These are phyloP conservation scores for Ceratosolen solmsi DNA, from an alignment of 1,140 invertebrate species.

Conservation along the genomic window DNA sequence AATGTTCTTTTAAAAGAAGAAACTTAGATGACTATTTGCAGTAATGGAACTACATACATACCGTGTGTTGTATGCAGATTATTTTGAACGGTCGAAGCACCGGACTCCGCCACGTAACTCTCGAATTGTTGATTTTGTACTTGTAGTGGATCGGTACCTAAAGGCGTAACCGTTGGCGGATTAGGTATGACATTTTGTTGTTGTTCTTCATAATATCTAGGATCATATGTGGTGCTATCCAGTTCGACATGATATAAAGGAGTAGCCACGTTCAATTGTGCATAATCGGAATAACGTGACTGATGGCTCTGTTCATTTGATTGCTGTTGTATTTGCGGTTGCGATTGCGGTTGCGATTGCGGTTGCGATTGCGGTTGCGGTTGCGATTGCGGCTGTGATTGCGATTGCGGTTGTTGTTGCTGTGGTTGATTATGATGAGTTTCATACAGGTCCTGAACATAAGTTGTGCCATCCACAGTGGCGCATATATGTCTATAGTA, in stretches of 20 bases:
- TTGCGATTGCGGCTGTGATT: background rate
- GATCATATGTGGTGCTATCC: background rate
- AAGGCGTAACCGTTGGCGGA: background rate
- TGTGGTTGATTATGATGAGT: background rate
- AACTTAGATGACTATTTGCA: background rate
- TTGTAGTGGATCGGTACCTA: slow-evolving; percentile 16
- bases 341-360: background rate
- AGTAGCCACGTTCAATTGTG: slow-evolving; percentile 4
- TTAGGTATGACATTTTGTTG: background rate
- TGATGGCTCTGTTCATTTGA: background rate
- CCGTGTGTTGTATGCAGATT: slow-evolving; percentile 6
- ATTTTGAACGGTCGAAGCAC: background rate
- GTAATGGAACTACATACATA: background rate
- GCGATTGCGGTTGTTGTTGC: background rate
- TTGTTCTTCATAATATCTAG: slow-evolving; percentile 39
- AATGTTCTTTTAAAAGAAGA: too few species aligned
- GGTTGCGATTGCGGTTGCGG: background rate
- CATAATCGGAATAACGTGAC: slow-evolving; percentile 47
- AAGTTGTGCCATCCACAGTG: background rate
- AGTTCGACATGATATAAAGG: slow-evolving; percentile 44
- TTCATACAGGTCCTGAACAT: slow-evolving; percentile 11
- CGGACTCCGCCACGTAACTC: background rate
- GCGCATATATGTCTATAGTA: slow-evolving; percentile 24
- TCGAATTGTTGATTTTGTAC: slow-evolving; percentile 34
- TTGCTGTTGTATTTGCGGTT: slow-evolving; percentile 10